These are phyloP conservation scores for Ceratina australensis DNA, from an alignment of 1,140 invertebrate genomes.

Conservation along the genomic window DNA sequence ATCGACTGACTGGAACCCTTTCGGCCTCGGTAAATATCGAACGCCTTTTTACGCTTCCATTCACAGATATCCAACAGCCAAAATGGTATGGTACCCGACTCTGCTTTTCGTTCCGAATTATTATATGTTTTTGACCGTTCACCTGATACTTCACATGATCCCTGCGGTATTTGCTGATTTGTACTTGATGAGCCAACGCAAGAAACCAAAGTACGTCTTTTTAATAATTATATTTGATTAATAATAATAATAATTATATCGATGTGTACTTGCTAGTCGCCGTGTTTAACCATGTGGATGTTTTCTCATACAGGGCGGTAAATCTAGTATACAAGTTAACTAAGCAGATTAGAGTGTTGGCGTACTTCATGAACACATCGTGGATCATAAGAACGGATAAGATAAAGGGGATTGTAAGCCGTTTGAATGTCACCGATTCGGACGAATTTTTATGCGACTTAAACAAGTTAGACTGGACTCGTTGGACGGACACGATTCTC, in stretches of 20 bases:
- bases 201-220: conserved; percentile 81
- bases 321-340: no score
- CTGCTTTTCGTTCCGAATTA: conserved; percentile 59
- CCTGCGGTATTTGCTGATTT: conserved; percentile 82
- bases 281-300: no score
- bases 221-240: no score
- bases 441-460: no score
- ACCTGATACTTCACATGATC: conserved; percentile 81
- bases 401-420: neutral
- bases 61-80: conserved; percentile 18
- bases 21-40: no score
- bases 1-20: no score
- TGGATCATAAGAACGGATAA: neutral
- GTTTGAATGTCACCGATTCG: neutral
- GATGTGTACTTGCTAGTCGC: no score
- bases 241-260: no score
- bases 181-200: conserved; percentile 78
- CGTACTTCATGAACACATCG: fast-evolving
- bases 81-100: conserved; percentile 39
- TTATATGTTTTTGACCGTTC: conserved; percentile 47
- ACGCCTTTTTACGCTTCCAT: no score
- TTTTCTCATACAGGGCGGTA: neutral
- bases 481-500: no score
- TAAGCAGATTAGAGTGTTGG: fast-evolving
- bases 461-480: no score